Conservation (phyloP, 37 sponge, comb jelly and placozoan genomes). For the Diacarnus erythraeanus region DNA sequence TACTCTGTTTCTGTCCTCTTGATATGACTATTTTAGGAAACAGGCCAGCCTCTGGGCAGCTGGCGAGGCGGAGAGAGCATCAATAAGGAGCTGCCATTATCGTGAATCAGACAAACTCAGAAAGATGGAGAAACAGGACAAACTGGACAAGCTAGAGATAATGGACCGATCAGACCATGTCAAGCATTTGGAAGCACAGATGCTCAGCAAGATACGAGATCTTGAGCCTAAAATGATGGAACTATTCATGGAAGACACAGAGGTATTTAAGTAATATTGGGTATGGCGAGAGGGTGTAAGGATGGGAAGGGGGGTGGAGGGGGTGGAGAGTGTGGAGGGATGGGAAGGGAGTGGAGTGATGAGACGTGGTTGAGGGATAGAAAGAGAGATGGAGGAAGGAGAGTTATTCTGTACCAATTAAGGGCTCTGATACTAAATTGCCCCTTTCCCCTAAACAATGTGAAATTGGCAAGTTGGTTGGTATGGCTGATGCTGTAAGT, state of each 20-base stretch:
- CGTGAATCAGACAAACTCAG: conserved; percentile 24
- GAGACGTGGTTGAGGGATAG: no score
- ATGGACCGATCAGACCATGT: conserved; percentile 28
- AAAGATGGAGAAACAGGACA: conserved; percentile 44
- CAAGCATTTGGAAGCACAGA: conserved; percentile 48
- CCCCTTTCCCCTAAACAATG: no score
- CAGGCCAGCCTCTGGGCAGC: conserved; percentile 42
- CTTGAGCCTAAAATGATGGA: conserved; percentile 11
- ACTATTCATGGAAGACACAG: not conserved
- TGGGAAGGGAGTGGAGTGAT: no score
- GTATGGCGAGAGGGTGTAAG: no score
- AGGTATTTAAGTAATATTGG: not conserved
- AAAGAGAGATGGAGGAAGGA: no score
- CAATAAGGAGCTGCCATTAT: not conserved
- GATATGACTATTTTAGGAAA: conserved; percentile 60
- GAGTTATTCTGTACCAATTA: no score
- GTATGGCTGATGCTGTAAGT: no score
- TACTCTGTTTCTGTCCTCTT: no score
- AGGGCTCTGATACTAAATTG: no score
- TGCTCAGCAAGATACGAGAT: conserved; percentile 44
- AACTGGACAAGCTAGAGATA: conserved; percentile 47
- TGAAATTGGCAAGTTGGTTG: no score
- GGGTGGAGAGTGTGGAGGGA: no score
- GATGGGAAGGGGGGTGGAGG: no score
- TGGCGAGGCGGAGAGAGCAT: conserved; percentile 47